Percentiles rank a stretch among this genome's conserved stretches.
phyloP scores from a whole-genome alignment of 2,113 vertebrate genomes.

The Litocranius walleri region DNA sequence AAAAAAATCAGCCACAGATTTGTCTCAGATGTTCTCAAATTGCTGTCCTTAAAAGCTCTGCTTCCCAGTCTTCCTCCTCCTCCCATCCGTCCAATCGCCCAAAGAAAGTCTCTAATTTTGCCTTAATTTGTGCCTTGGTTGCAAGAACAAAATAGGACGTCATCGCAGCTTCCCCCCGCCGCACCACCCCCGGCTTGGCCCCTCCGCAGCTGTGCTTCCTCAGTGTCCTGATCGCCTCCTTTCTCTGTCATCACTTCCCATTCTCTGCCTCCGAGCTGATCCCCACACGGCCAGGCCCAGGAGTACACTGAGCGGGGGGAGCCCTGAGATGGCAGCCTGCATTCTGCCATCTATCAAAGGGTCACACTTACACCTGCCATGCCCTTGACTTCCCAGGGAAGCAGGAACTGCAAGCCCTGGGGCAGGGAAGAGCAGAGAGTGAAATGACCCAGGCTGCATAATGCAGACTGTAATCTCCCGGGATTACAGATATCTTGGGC shows the following conservation, averaged over 20 bases:
- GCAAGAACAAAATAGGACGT: constrained; percentile 69
- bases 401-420: not conserved
- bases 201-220: constrained; percentile 60
- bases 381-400: not conserved
- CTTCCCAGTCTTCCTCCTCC: constrained; percentile 55
- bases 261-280: not conserved
- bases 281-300: not conserved
- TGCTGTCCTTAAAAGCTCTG: constrained; percentile 75
- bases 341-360: not conserved
- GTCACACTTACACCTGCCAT: not conserved
- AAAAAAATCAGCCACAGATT: constrained; percentile 57
- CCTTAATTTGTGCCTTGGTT: constrained; percentile 75
- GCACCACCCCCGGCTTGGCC: not conserved
- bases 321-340: not conserved
- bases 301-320: not conserved
- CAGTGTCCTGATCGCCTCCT: constrained; percentile 50
- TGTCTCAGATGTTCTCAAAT: constrained; percentile 75
- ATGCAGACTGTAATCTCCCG: not conserved
- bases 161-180: constrained; percentile 10
- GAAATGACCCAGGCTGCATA: not conserved
- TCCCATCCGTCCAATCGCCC: constrained; percentile 49
- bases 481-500: not conserved
- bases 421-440: not conserved
- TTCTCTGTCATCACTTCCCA: constrained; percentile 34
- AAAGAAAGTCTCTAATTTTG: constrained; percentile 74